Percentiles rank a stretch among this genome's conserved stretches.
phyloP scores from a whole-genome alignment of 2,888 invertebrate genomes.

The Ganaspis brasiliensis region DNA sequence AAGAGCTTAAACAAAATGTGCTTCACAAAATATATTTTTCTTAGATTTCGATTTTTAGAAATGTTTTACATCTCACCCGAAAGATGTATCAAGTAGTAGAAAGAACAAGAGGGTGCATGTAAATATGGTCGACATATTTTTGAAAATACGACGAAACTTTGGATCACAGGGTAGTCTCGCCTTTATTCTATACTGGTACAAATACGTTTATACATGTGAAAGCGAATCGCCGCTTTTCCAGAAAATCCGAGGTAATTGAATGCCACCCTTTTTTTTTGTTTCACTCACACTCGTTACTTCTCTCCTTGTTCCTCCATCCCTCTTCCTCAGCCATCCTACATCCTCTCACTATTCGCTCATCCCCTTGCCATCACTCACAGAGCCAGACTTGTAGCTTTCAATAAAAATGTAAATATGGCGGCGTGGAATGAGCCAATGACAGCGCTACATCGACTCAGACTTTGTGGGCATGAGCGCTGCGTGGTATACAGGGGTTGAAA shows the following conservation, averaged over 20 bases:
- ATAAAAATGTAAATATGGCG: constrained; percentile 82
- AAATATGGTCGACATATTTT: constrained; percentile 72
- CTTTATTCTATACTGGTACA: constrained; percentile 72
- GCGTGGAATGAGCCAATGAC: constrained; percentile 80
- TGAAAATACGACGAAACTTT: constrained; percentile 66
- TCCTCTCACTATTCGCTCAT: constrained; percentile 65
- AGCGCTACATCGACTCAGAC: constrained; percentile 77
- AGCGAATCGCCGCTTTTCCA: constrained; percentile 76
- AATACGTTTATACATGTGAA: constrained; percentile 67
- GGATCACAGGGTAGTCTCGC: constrained; percentile 73
- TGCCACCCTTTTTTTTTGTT: constrained; percentile 68
- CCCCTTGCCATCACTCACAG: constrained; percentile 74
- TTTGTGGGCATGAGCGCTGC: constrained; percentile 54
- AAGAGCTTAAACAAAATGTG: too few species aligned
- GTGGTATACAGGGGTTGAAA: constrained; percentile 63
- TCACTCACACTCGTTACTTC: constrained; percentile 51
- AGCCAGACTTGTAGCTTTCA: constrained; percentile 79
- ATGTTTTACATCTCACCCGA: constrained; percentile 10
- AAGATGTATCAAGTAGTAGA: constrained; percentile 61
- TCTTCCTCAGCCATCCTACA: constrained; percentile 51
- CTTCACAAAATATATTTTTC: too few species aligned
- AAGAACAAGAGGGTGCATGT: constrained; percentile 56
- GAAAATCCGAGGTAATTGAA: constrained; percentile 80
- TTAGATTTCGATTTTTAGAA: constrained; percentile 16
- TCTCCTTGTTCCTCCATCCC: constrained; percentile 56